These are phyloP conservation scores for Troilus luridus DNA, from an alignment of 2,888 invertebrate species.

Conservation along the genomic window DNA sequence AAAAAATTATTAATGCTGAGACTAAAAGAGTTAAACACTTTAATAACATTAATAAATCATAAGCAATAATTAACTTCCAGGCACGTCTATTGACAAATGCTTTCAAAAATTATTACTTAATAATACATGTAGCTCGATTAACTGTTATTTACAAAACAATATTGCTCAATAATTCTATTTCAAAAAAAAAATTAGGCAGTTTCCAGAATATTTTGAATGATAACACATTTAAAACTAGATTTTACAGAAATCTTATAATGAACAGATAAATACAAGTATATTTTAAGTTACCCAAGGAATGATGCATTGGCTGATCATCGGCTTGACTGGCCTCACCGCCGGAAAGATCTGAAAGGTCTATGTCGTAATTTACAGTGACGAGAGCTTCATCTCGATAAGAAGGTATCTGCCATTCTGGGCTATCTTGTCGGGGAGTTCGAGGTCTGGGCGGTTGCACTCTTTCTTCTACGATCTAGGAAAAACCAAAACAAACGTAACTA, in stretches of 20 bases:
- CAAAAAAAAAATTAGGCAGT: too few species aligned
- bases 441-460: neutral
- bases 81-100: too few species aligned
- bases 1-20: too few species aligned
- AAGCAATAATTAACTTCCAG: neutral
- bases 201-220: too few species aligned
- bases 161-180: too few species aligned
- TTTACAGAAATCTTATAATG: too few species aligned
- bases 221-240: too few species aligned
- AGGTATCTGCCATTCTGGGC: constrained; percentile 62
- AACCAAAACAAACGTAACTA: neutral
- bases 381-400: constrained; percentile 68
- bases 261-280: neutral
- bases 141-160: too few species aligned
- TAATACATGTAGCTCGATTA: too few species aligned
- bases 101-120: too few species aligned
- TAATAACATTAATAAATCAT: neutral
- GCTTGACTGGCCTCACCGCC: constrained; percentile 79
- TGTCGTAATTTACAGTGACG: constrained; percentile 82
- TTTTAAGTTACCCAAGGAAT: constrained; percentile 59
- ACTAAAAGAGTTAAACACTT: neutral
- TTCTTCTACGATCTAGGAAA: constrained; percentile 54
- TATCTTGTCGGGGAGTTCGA: constrained; percentile 59
- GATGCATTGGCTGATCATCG: constrained; percentile 70
- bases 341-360: constrained; percentile 80